Evolutionary conservation across 2,797 vertebrate species (phyloP), one percentile per base, ranked within the genome.

Genomic region (Notamacropus eugenii): DNA sequence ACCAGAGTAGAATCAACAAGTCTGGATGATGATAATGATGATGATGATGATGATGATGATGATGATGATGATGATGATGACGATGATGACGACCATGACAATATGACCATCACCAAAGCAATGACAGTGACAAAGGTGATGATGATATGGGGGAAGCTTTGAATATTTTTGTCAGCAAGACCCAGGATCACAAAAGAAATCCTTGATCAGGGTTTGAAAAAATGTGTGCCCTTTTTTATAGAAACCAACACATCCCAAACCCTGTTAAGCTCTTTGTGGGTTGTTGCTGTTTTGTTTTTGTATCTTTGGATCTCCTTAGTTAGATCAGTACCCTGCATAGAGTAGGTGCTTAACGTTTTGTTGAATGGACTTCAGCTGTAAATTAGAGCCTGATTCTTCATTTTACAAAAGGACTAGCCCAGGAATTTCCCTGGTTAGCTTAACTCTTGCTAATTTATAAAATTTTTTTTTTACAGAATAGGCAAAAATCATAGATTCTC

Each of bases 301-400:
- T 46, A 11, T 50, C 24, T 87, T 87, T 46, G 40, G 4, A 27
- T 24, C 2, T 50, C 74, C 40, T 50, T 50, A 50, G 74, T n/a
- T 82, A 46, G n/a, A n/a, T 82, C 67, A 82, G 2, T 40, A 82
- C 2, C 67, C 62, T n/a, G 1, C 1, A 22, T 2, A 67, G 16
- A 67, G 5, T 67, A 67, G 5, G 5, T 67, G 34, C 8, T 40
- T 22, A 10, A 40, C 4, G 40, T 50, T 87, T 27, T 87, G 9
- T 87, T 46, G 74, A 50, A 87, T 50, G 50, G 19, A 27, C 40
- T 87, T 50, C 74, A 46, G 10, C n/a, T 90, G 54, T 96, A 94
- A 57, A 34, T 62, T 67, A 95, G 29, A 91, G 27, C 46, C 50
- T 0, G 91, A 93, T 67, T 90, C 6, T 4, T 95, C 91, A 96